These are phyloP conservation scores for Eunapius fragilis DNA, from an alignment of 37 sponge, comb jelly and placozoan genomes.

Conservation along the genomic window DNA sequence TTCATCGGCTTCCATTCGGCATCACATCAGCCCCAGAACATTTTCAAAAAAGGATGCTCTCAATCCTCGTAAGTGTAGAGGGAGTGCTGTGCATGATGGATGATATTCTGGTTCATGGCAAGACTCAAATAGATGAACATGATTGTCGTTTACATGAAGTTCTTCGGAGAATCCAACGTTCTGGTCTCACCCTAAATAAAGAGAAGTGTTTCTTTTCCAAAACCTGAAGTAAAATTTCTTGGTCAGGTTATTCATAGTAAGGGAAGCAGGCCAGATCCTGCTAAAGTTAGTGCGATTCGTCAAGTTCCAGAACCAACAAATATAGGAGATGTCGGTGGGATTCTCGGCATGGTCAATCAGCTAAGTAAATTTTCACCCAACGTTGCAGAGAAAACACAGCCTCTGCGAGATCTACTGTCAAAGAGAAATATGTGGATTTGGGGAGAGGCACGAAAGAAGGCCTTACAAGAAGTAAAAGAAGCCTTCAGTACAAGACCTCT, in stretches of 20 bases:
- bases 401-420: no score
- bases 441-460: not conserved
- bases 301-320: not conserved
- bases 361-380: no score
- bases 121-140: no score
- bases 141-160: no score
- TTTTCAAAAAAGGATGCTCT: no score
- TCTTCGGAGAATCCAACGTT: not conserved
- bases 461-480: not conserved
- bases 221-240: not conserved
- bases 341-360: slow-evolving; percentile 11
- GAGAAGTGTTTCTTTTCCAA: not conserved
- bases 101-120: no score
- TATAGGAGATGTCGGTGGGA: not conserved
- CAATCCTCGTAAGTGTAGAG: no score
- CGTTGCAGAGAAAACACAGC: no score
- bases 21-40: no score
- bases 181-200: slow-evolving; percentile 2
- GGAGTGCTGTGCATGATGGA: no score
- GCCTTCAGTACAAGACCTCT: not conserved
- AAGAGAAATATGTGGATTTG: no score
- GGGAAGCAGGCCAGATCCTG: not conserved
- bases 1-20: no score
- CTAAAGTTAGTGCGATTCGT: not conserved
- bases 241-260: not conserved